A percentile compares a stretch with the other conserved stretches of the same genome.
Evolutionary conservation across 2,888 invertebrate genomes (phyloP).

Genomic region (Melinaea menophilus): DNA sequence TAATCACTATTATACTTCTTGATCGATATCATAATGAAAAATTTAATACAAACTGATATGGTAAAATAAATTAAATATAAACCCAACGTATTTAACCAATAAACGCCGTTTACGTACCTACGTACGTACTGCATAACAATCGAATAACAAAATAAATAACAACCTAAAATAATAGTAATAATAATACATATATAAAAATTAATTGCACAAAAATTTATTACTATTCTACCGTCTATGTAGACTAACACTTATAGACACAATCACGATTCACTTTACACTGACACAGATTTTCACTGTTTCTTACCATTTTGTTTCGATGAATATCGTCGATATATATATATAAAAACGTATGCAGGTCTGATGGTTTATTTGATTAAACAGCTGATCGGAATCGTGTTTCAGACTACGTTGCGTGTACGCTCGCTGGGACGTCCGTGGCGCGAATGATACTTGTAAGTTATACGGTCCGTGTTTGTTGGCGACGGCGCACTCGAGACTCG

Average conservation of each 20-base stretch:
- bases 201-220: conserved; percentile 4
- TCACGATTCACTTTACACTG: conserved; percentile 49
- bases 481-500: conserved; percentile 65
- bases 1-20: no score
- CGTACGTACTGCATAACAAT: no score
- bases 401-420: conserved; percentile 55
- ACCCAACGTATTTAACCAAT: background rate
- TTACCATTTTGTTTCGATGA: conserved; percentile 62
- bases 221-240: conserved; percentile 10
- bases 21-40: no score
- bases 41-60: no score
- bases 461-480: conserved; percentile 55
- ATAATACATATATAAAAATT: background rate
- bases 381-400: conserved; percentile 61
- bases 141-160: no score
- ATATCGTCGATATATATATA: background rate
- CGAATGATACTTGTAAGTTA: conserved; percentile 51
- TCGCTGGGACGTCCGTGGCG: conserved; percentile 61
- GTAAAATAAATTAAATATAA: no score
- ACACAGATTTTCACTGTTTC: conserved; percentile 54
- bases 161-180: background rate
- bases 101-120: background rate
- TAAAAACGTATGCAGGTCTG: conserved; percentile 37
- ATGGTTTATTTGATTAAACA: conserved; percentile 46
- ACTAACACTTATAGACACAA: conserved; percentile 18